Base-by-base conservation (phyloP, 2,888 invertebrate species). In the Chorisops tibialis region DNA sequence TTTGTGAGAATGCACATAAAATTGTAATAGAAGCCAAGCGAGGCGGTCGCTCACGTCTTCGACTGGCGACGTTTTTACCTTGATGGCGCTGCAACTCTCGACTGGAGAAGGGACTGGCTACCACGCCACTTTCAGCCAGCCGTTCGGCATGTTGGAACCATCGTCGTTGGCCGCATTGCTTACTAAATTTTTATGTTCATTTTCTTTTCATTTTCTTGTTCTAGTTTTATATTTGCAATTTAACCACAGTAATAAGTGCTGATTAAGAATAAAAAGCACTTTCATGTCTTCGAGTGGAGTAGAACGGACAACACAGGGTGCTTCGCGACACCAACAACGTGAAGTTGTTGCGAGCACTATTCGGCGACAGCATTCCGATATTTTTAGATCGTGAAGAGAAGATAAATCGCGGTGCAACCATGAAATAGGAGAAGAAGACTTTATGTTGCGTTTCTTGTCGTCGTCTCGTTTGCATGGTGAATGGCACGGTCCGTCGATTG, bases 191-290 rank as follows among this genome's bases (percentile, higher is more conserved):
- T 41, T 14, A 16, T n/a, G n/a, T 41, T 41, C 41, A 16, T 1
- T 16, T n/a, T 14, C n/a, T 2, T 48, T 48, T n/a, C 16, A 48
- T 48, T 6, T 14, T 5, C 7, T 49, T 49, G 49, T 16, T 50
- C 49, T 50, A 50, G 49, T 50, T 50, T 47, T 50, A n/a, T n/a
- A 50, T 50, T 50, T 35, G 49, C 49, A 50, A 50, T 50, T 50
- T 14, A 50, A 35, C 49, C 24, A 50, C 49, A 50, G 12, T 50
- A 50, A 50, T 30, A n/a, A n/a, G n/a, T 14, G 49, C 49, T 50
- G 49, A 50, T 50, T 50, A 50, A 30, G 49, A 50, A 50, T 35
- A 50, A 50, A 48, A 50, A 35, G 14, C 30, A 50, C 49, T 50
- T 50, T 50, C 49, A 50, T 50, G 49, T 24, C 21, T 24, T 12